Percentiles rank a stretch among this genome's conserved stretches.
phyloP scores from a whole-genome alignment of 2,113 vertebrate species.

The Thunnus thynnus region DNA sequence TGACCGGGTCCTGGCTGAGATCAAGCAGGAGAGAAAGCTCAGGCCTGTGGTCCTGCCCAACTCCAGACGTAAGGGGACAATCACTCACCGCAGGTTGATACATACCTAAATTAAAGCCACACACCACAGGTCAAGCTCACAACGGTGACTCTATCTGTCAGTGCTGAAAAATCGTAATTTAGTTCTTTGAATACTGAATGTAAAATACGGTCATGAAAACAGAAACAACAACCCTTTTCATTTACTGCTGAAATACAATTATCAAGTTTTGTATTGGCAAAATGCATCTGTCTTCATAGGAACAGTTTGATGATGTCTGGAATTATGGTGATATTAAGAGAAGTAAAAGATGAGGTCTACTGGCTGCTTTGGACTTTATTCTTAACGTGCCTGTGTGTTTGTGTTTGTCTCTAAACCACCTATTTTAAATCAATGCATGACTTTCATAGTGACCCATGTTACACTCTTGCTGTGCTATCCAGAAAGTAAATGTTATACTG shows the following conservation, averaged over 20 bases:
- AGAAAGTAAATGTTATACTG: background rate
- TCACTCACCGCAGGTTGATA: no score
- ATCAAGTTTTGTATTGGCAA: no score
- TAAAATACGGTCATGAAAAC: background rate
- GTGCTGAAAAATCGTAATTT: no score
- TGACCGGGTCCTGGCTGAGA: constrained; percentile 93
- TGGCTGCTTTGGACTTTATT: background rate
- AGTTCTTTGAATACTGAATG: background rate
- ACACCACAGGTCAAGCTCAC: background rate
- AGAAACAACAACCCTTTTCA: no score
- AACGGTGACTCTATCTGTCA: no score
- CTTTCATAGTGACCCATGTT: background rate
- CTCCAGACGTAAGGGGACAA: constrained; percentile 83
- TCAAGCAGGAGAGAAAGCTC: constrained; percentile 93
- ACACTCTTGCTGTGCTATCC: background rate
- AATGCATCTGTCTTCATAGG: no score
- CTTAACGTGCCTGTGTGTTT: background rate
- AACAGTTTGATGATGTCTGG: no score
- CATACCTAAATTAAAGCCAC: background rate
- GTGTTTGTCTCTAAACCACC: background rate
- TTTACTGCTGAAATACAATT: no score
- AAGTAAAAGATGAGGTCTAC: background rate
- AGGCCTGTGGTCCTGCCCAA: constrained; percentile 83
- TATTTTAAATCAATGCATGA: background rate
- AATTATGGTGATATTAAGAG: background rate